Conservation (phyloP, 1,140 invertebrate genomes). For the Centruroides vittatus region DNA sequence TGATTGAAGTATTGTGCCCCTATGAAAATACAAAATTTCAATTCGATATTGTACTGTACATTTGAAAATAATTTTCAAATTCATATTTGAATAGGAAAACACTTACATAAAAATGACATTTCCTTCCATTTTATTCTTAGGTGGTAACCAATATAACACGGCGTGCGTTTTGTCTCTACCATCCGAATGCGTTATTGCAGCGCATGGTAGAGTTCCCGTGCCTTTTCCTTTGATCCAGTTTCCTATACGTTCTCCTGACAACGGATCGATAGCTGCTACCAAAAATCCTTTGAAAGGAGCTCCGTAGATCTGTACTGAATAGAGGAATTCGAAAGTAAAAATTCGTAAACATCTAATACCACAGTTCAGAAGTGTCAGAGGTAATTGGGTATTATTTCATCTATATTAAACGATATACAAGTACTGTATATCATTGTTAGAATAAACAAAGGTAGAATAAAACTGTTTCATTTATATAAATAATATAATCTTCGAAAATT, state of each 20-base stretch:
- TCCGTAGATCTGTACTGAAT: constrained; percentile 16
- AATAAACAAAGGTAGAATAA: too few relatives aligned
- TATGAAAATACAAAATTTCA: neutral
- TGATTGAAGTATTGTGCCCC: constrained; percentile 6
- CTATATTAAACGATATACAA: too few relatives aligned
- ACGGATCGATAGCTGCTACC: constrained; percentile 17
- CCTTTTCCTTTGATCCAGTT: constrained; percentile 17
- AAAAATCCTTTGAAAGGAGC: constrained; percentile 18
- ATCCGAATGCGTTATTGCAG: constrained; percentile 18
- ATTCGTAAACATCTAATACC: too few relatives aligned
- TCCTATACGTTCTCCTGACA: constrained; percentile 16
- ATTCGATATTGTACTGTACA: too few relatives aligned
- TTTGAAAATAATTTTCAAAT: too few relatives aligned
- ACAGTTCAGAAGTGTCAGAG: too few relatives aligned
- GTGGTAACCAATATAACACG: constrained; percentile 16
- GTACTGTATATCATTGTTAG: too few relatives aligned
- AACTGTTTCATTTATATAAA: too few relatives aligned
- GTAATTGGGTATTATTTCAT: too few relatives aligned
- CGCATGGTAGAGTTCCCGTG: constrained; percentile 15
- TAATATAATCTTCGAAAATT: too few relatives aligned
- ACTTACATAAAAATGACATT: constrained; percentile 19
- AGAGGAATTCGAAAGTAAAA: neutral
- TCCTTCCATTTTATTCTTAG: constrained; percentile 11
- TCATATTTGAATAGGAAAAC: neutral
- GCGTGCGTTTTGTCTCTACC: constrained; percentile 13